phyloP scores from a whole-genome alignment of 1,140 invertebrate genomes.

The Scaptomyza hsui region DNA sequence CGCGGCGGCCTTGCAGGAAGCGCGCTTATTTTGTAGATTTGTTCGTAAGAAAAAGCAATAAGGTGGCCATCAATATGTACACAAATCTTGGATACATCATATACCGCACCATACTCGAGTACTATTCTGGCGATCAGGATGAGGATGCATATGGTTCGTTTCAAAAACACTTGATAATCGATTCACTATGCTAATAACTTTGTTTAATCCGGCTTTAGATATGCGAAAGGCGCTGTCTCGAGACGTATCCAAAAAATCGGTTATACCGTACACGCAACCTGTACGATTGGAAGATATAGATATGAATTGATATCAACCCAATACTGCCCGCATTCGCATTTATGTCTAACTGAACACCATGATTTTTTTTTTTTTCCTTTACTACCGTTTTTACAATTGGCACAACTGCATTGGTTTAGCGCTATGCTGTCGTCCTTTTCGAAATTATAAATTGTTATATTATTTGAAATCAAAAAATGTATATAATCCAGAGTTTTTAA shows the following conservation, averaged over 20 bases:
- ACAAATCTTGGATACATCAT: constrained; percentile 98
- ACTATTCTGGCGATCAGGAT: constrained; percentile 98
- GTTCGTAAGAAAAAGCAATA: constrained; percentile 98
- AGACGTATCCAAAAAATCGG: constrained; percentile 96
- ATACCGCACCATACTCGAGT: constrained; percentile 97
- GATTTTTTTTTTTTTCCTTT: background rate
- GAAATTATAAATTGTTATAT: constrained; percentile 25
- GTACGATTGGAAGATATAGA: constrained; percentile 98
- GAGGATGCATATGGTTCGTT: constrained; percentile 98
- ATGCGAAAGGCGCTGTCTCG: constrained; percentile 98
- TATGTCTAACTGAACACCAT: constrained; percentile 63
- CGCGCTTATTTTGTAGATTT: constrained; percentile 99
- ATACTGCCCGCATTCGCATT: constrained; percentile 65
- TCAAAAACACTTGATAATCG: too few relatives aligned
- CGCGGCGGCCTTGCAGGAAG: constrained; percentile 87
- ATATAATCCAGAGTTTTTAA: constrained; percentile 34
- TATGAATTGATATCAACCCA: constrained; percentile 84
- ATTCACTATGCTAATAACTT: background rate
- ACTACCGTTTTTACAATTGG: constrained; percentile 8
- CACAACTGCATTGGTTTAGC: constrained; percentile 16
- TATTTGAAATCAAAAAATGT: constrained; percentile 27
- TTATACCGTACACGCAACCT: constrained; percentile 96
- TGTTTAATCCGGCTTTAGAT: constrained; percentile 86
- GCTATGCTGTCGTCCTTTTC: background rate
- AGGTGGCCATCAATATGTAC: constrained; percentile 99